These are phyloP conservation scores for Isichthys henryi DNA, from an alignment of 2,113 vertebrate species.

Conservation along the genomic window DNA sequence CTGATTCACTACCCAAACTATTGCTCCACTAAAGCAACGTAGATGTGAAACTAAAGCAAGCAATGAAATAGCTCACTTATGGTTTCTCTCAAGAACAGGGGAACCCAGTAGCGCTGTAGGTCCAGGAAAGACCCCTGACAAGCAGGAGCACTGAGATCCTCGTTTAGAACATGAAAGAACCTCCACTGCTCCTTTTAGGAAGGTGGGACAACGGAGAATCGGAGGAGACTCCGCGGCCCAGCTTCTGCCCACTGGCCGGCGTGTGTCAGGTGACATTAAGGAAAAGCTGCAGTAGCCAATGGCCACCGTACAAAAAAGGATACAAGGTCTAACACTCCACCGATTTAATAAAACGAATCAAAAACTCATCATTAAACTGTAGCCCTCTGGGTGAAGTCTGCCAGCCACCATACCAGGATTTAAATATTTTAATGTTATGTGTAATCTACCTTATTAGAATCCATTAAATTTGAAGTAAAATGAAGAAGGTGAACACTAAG, in stretches of 20 bases:
- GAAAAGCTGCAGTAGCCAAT: background rate
- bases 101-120: background rate
- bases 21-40: background rate
- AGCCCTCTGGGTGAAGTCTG: background rate
- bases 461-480: background rate
- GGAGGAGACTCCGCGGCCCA: background rate
- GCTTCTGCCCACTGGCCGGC: background rate
- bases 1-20: background rate
- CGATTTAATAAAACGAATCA: background rate
- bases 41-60: background rate
- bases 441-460: background rate
- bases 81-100: background rate
- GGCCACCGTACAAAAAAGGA: background rate
- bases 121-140: background rate
- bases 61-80: background rate
- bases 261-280: background rate
- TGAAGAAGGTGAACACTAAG: background rate
- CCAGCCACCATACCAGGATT: background rate
- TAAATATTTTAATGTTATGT: background rate
- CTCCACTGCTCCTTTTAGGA: background rate
- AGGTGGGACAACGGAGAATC: background rate
- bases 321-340: background rate
- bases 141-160: background rate
- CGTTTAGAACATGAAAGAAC: background rate
- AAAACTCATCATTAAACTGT: background rate